Evolutionary conservation across 1,140 invertebrate genomes (phyloP), one percentile per base, ranked within the genome.

Genomic region (Dendroctonus ponderosae): DNA sequence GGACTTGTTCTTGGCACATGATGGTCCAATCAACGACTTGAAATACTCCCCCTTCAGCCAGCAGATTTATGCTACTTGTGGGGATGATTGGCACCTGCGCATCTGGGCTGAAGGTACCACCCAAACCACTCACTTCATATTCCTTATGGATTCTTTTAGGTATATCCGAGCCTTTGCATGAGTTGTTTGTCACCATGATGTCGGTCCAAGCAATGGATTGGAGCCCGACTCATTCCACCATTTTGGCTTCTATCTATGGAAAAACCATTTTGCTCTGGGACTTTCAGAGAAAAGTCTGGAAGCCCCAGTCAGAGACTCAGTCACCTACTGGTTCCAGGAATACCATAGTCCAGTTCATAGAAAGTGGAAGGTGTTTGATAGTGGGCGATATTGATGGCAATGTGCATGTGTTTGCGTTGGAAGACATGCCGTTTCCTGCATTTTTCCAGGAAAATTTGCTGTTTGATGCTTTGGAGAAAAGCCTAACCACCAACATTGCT

Each of bases 181-280:
- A 84, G 1, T 74, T 90, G 5, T 77, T 76, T 0, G 82, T 81
- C 62, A 80, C 75, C 44, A 82, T 80, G 75, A 79, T 80, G 0
- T 84, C 87, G 0, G 85, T 91, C 0, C 83, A 84, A 70, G 87
- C 85, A 59, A 87, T 89, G 6, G 82, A 84, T 0, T 96, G 93
- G 87, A 87, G 89, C 71, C 92, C 91, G 0, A 87, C 86, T 6
- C 91, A 92, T 71, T 89, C 92, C 0, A 93, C 91, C 0, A 87
- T 95, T 3, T 84, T 95, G 59, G 89, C 91, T 3, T 89, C 87
- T 0, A 85, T 89, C 0, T 88, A 86, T 49, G 86, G 86, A 6
- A 87, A 87, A 72, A 84, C 84, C 6, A 82, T 92, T 5, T 85
- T 85, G 15, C 81, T 92, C 41, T 92, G 90, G 90, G 87, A 91